phyloP scores from a whole-genome alignment of 2,113 vertebrate species.

The Candoia aspera region DNA sequence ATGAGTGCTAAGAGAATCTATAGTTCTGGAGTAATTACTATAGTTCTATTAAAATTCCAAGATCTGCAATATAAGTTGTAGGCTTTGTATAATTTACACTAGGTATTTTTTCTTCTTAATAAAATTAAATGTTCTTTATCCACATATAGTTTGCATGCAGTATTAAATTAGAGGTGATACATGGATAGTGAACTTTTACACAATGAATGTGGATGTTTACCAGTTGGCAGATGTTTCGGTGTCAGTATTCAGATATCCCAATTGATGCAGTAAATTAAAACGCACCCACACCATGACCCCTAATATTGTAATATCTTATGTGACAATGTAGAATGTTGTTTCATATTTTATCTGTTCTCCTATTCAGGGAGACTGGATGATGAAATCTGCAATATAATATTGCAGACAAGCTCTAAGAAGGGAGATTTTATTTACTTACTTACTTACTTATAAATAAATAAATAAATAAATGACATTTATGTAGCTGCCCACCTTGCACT shows the following conservation, averaged over 20 bases:
- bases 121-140: conserved; percentile 41
- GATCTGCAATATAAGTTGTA: background rate
- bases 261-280: conserved; percentile 54
- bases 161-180: conserved; percentile 65
- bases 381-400: conserved; percentile 16
- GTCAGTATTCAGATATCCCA: conserved; percentile 48
- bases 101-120: background rate
- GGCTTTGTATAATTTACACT: background rate
- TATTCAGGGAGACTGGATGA: conserved; percentile 33
- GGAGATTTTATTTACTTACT: background rate
- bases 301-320: conserved; percentile 55
- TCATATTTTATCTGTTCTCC: conserved; percentile 55
- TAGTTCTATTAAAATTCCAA: background rate
- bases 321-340: conserved; percentile 24
- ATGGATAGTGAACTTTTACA: conserved; percentile 57
- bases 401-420: conserved; percentile 29
- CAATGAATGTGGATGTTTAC: conserved; percentile 67
- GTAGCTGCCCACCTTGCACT: background rate
- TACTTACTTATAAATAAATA: too few relatives aligned
- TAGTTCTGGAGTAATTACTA: background rate
- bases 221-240: conserved; percentile 63
- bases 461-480: too few relatives aligned
- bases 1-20: background rate
- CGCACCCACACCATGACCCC: conserved; percentile 50
- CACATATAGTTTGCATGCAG: conserved; percentile 63